Conservation (phyloP, 2,113 vertebrate species). For the Eclectus roratus region DNA sequence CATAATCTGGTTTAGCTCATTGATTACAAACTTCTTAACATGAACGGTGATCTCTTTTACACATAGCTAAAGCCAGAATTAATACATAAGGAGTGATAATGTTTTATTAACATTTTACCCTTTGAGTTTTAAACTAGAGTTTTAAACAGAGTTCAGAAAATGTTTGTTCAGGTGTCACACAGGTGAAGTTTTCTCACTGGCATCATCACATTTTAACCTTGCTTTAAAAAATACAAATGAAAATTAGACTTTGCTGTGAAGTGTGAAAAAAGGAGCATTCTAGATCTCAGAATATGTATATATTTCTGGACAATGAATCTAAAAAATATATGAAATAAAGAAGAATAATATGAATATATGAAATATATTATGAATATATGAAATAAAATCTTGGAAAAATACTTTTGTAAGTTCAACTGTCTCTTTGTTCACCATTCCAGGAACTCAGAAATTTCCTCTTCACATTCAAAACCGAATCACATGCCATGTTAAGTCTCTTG, state of each 20-base stretch:
- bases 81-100: not conserved
- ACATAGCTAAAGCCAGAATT: not conserved
- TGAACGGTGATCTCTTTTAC: not conserved
- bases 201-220: not conserved
- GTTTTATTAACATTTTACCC: not conserved
- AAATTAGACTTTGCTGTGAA: not conserved
- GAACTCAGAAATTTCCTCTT: not conserved
- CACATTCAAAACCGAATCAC: not conserved
- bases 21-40: not conserved
- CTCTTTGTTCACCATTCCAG: not conserved
- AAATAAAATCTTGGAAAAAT: not conserved
- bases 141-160: not conserved
- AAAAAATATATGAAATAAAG: not conserved
- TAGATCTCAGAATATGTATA: not conserved
- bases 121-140: not conserved
- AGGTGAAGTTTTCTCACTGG: not conserved
- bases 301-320: not conserved
- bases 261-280: not conserved
- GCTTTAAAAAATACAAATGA: not conserved
- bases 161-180: not conserved
- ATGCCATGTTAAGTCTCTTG: not conserved
- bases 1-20: not conserved
- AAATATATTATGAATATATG: not conserved
- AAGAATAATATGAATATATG: not conserved
- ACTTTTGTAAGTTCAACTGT: not conserved